Conservation (phyloP, 1,140 invertebrate genomes). For the Panonychus citri region DNA sequence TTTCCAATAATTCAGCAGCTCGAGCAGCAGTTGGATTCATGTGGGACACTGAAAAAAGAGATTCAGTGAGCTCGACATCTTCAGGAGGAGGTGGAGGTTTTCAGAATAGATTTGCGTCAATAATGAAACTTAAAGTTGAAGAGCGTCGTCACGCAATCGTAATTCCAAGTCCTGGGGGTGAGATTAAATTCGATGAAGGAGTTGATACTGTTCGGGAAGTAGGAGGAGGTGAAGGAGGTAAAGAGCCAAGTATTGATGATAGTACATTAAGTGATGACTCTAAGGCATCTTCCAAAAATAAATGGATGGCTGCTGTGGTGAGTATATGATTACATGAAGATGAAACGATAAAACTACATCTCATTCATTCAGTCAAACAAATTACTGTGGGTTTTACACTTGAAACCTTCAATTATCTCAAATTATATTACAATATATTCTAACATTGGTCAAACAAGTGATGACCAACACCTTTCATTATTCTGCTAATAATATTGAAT, state of each 20-base stretch:
- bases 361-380: too few relatives aligned
- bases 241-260: background rate
- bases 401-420: too few relatives aligned
- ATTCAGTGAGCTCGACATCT: background rate
- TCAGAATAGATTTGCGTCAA: slow-evolving; percentile 7
- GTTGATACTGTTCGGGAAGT: background rate
- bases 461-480: too few relatives aligned
- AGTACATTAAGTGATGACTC: background rate
- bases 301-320: slow-evolving; percentile 10
- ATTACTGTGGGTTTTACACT: too few relatives aligned
- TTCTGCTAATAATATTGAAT: too few relatives aligned
- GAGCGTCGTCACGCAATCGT: background rate
- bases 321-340: background rate
- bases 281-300: slow-evolving; percentile 2
- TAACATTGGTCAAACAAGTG: too few relatives aligned
- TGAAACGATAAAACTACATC: too few relatives aligned
- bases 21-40: background rate
- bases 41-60: background rate
- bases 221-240: background rate
- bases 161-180: background rate
- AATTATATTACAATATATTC: too few relatives aligned
- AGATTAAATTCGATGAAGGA: background rate
- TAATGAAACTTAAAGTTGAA: slow-evolving; percentile 6
- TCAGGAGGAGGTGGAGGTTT: background rate
- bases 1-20: background rate